Evolutionary conservation across 2,113 vertebrate species (phyloP), one percentile per base, ranked within the genome.

Genomic region (Platichthys stellatus): DNA sequence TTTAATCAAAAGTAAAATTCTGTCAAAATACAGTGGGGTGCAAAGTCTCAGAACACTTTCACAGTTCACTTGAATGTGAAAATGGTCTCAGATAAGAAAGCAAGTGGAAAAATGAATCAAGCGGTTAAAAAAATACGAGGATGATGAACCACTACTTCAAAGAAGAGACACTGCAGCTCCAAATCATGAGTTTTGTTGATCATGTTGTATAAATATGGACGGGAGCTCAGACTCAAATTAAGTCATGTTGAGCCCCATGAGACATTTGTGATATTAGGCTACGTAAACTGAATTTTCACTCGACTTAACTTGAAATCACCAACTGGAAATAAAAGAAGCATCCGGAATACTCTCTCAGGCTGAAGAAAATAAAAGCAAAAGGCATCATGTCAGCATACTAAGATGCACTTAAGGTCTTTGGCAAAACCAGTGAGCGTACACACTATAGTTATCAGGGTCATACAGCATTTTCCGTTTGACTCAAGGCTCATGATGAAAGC

Each of bases 401-500:
- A 73, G 51, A 74, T 63, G 21, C 35, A 66, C 11, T 43, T 56
- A 21, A 69, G 54, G 38, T 62, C n/a, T 66, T 67, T 66, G 35
- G 31, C 58, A 64, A 80, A 84, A 62, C 45, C 43, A 70, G 24
- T 51, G 23, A 58, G 31, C 73, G 54, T 12, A 61, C n/a, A 60
- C 51, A 56, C n/a, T 15, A 35, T n/a, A 35, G 72, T 69, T 64
- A 31, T 62, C 40, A 61, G 18, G 56, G 40, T 2, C 73, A 3
- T 3, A 21, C 14, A 66, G 43, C 61, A 56, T 49, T 67, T 83
- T 64, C n/a, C 45, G 58, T 70, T 38, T 68, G 51, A 77, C 24
- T 74, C 70, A 17, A 26, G 28, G 49, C 61, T 80, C 68, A 31
- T 17, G 45, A 45, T 58, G 21, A 57, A 78, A 76, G 76, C 65